Base-by-base conservation (phyloP, 2,888 invertebrate genomes). In the Pristionchus japonicus region DNA sequence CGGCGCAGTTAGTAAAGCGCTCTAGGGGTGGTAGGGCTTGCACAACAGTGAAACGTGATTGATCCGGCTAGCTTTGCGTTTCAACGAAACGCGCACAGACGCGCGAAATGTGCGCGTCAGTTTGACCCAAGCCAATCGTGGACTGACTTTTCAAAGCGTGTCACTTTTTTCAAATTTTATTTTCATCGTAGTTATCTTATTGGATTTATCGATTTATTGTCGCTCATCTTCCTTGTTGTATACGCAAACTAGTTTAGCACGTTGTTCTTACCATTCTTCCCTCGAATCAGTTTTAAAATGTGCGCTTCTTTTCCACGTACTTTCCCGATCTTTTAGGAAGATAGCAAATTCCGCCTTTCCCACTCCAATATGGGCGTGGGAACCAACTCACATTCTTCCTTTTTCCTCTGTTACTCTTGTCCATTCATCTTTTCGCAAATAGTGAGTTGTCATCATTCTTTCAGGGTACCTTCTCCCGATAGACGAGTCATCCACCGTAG, bases 61-160 rank as follows among this genome's bases (percentile, higher is more conserved):
- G 86, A 70, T 70, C 86, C 67, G 67, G 67, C 67, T 86, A n/a
- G n/a, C n/a, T n/a, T n/a, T n/a, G 64, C 84, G 67, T 61, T 86
- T 86, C 74, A 23, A n/a, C 52, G 31, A 47, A 67, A 61, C 34
- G 64, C 47, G 43, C 34, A 4, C 37, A 20, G 31, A 47, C 13
- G 67, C 27, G 61, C 40, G 84, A 84, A 86, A 67, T 1, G 17
- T 37, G 23, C 31, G 47, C 47, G 86, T n/a, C 31, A 47, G 27
- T 23, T n/a, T 85, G 34, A 40, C 85, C 64, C n/a, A 52, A 61
- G 64, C 17, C 3, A 27, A 80, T 3, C 77, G 49, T 9, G 13
- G 2, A 80, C 47, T 80, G 31, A 47, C 80, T 80, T 47, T 77
- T 57, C 43, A n/a, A 0, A 13, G 9, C n/a, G n/a, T 77, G 77